phyloP scores from a whole-genome alignment of 2,888 invertebrate genomes.

The Stegophylla sp. region DNA sequence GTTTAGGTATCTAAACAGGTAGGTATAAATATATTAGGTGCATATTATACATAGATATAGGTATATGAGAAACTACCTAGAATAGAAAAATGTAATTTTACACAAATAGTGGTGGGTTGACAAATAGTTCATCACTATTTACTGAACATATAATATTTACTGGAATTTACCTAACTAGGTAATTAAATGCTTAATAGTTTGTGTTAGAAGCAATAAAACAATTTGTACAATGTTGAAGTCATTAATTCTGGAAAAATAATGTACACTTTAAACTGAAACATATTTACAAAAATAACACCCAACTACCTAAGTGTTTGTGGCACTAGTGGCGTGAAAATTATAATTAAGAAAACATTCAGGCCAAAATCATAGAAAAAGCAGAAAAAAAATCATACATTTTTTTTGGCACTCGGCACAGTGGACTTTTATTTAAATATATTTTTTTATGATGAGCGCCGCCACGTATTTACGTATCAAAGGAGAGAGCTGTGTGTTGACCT shows the following conservation, averaged over 20 bases:
- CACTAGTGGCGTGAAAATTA: neutral
- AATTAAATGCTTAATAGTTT: neutral
- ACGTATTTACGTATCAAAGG: neutral
- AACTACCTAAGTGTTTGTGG: constrained; percentile 14
- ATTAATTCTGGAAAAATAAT: neutral
- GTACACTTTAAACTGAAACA: neutral
- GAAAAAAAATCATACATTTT: constrained; percentile 6
- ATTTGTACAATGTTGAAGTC: neutral
- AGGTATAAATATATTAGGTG: too few species aligned
- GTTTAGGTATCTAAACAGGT: too few species aligned
- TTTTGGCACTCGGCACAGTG: constrained; percentile 7
- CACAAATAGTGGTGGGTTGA: neutral
- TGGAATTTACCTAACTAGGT: too few species aligned
- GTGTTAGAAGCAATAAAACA: neutral
- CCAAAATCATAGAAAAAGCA: constrained; percentile 1
- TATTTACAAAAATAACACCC: constrained; percentile 31
- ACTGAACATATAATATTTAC: neutral
- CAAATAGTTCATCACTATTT: neutral
- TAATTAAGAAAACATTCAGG: constrained; percentile 7
- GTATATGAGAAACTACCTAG: too few species aligned
- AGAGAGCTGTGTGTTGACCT: neutral
- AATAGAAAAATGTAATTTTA: too few species aligned
- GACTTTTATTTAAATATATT: constrained; percentile 18
- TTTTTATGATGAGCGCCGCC: neutral
- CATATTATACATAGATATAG: too few species aligned